Evolutionary conservation across 1,140 invertebrate genomes (phyloP).

Genomic region (Conus betulinus): DNA sequence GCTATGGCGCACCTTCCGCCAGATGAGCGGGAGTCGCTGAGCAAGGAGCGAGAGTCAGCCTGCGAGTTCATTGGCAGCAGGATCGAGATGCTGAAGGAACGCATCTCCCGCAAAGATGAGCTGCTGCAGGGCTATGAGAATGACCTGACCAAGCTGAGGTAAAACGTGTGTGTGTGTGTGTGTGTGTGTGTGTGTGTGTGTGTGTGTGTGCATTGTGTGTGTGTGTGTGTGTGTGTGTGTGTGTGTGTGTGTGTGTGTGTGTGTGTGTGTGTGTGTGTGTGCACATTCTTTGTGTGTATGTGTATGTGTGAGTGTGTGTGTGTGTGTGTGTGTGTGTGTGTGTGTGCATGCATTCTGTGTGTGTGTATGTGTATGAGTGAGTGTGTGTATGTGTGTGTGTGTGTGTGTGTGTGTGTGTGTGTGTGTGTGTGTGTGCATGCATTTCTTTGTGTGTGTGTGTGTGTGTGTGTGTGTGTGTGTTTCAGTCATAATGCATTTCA

Average conservation of each 20-base stretch:
- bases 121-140: constrained; percentile 73
- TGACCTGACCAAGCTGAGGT: constrained; percentile 73
- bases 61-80: constrained; percentile 61
- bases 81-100: constrained; percentile 67
- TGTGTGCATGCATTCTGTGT: neutral
- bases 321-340: neutral
- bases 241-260: neutral
- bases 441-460: neutral
- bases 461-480: neutral
- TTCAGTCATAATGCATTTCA: neutral
- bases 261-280: neutral
- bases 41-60: constrained; percentile 59
- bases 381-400: neutral
- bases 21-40: constrained; percentile 70
- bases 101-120: constrained; percentile 72
- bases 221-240: neutral
- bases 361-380: neutral
- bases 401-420: neutral
- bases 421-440: neutral
- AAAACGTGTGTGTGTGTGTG: neutral
- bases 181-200: neutral
- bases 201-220: neutral
- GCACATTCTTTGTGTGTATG: neutral
- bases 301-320: neutral
- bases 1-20: constrained; percentile 72